Conservation (phyloP, 2,888 invertebrate species). For the Lasioglossum morio region DNA sequence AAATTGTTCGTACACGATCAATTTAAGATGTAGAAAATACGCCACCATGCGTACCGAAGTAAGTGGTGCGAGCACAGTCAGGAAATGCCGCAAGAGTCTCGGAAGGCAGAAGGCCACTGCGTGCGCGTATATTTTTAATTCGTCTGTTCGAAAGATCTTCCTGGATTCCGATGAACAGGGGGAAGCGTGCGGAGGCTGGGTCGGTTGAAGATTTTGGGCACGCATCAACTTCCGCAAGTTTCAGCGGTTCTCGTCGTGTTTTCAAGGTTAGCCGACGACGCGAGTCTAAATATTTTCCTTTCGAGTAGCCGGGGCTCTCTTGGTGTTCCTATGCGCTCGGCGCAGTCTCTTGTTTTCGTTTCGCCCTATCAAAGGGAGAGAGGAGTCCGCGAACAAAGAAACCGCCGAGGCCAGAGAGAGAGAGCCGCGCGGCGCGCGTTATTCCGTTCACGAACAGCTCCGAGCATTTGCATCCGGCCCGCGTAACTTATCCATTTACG, state of each 20-base stretch:
- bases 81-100: not conserved
- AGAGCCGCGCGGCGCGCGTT: not conserved
- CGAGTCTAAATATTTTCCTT: slow-evolving; percentile 49
- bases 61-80: not conserved
- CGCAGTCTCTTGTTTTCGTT: slow-evolving; percentile 43
- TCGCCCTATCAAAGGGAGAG: not conserved
- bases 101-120: not conserved
- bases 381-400: slow-evolving; percentile 33
- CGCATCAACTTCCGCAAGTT: slow-evolving; percentile 18
- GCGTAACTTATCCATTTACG: slow-evolving; percentile 42
- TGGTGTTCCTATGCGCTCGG: not conserved
- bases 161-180: not conserved
- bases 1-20: not conserved
- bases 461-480: slow-evolving; percentile 37
- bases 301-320: slow-evolving; percentile 15
- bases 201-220: not conserved
- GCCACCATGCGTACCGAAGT: not conserved
- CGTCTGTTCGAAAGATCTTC: slow-evolving; percentile 5
- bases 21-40: not conserved
- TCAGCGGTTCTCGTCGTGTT: not conserved
- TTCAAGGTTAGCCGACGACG: slow-evolving; percentile 56
- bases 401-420: slow-evolving; percentile 14
- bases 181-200: not conserved
- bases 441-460: slow-evolving; percentile 37
- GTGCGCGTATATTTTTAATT: slow-evolving; percentile 17